These are phyloP conservation scores for Microhierax caerulescens DNA, from an alignment of 2,797 vertebrate species.

Conservation along the genomic window DNA sequence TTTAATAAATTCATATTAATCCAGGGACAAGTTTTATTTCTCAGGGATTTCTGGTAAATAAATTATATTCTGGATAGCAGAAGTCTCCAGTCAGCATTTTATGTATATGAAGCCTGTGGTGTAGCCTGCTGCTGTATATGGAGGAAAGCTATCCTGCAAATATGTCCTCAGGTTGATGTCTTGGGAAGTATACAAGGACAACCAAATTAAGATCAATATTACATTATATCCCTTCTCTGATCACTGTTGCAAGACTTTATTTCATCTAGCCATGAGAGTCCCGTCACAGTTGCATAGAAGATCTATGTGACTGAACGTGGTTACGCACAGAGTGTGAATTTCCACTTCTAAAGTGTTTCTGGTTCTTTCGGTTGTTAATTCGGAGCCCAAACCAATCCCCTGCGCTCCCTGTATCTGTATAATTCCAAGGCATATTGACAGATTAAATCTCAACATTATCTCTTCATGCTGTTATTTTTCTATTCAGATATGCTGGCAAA, in stretches of 20 bases:
- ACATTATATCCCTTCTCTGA: not conserved
- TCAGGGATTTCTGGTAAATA: not conserved
- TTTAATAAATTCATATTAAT: not conserved
- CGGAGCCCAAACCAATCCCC: not conserved
- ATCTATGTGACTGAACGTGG: not conserved
- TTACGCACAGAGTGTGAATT: not conserved
- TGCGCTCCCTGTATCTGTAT: not conserved
- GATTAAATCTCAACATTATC: not conserved
- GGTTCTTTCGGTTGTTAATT: not conserved
- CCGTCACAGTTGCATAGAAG: not conserved
- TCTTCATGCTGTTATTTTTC: not conserved
- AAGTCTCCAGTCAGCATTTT: not conserved
- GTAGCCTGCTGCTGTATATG: not conserved
- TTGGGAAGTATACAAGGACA: not conserved
- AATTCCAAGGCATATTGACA: not conserved
- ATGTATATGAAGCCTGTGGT: not conserved
- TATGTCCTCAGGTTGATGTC: not conserved
- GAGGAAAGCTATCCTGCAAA: not conserved
- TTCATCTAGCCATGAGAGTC: not conserved
- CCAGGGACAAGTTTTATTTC: not conserved
- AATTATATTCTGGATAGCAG: not conserved
- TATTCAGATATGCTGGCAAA: not conserved
- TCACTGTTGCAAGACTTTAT: not conserved
- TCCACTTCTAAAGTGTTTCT: not conserved
- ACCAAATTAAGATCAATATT: not conserved